These are phyloP conservation scores for Amorpha juglandis DNA, from an alignment of 2,888 invertebrate genomes.

Conservation along the genomic window DNA sequence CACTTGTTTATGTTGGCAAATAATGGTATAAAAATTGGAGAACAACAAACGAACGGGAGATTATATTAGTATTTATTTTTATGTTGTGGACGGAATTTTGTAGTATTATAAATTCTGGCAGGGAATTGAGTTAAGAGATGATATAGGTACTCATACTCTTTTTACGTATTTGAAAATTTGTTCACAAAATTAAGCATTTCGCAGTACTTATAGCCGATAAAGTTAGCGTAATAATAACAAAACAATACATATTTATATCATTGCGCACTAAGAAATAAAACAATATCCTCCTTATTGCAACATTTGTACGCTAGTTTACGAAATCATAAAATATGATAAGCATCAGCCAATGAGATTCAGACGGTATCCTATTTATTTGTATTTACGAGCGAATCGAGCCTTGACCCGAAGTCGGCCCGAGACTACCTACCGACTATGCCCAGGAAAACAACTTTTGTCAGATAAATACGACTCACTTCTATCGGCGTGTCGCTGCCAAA, in stretches of 20 bases:
- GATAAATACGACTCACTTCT: conserved; percentile 56
- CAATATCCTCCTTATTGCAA: conserved; percentile 62
- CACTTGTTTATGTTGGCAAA: too few species aligned
- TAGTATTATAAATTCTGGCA: neutral
- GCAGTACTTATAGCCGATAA: neutral
- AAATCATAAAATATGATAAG: conserved; percentile 78
- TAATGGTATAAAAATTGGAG: too few species aligned
- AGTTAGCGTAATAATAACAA: conserved; percentile 8
- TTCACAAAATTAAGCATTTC: too few species aligned
- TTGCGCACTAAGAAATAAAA: conserved; percentile 48
- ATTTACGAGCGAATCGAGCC: conserved; percentile 74
- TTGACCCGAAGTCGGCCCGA: conserved; percentile 60
- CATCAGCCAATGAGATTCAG: conserved; percentile 73
- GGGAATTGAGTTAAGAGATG: too few species aligned
- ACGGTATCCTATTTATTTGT: conserved; percentile 75
- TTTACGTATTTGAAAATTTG: neutral
- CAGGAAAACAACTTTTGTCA: conserved; percentile 61
- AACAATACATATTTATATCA: conserved; percentile 23
- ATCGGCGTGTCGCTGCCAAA: conserved; percentile 48
- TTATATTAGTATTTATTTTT: too few species aligned
- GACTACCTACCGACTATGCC: conserved; percentile 48
- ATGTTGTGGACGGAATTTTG: neutral
- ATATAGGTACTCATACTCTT: too few species aligned
- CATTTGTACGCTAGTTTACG: conserved; percentile 68
- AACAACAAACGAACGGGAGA: too few species aligned